Conservation (phyloP, 2,797 vertebrate species). For the Varecia variegata region DNA sequence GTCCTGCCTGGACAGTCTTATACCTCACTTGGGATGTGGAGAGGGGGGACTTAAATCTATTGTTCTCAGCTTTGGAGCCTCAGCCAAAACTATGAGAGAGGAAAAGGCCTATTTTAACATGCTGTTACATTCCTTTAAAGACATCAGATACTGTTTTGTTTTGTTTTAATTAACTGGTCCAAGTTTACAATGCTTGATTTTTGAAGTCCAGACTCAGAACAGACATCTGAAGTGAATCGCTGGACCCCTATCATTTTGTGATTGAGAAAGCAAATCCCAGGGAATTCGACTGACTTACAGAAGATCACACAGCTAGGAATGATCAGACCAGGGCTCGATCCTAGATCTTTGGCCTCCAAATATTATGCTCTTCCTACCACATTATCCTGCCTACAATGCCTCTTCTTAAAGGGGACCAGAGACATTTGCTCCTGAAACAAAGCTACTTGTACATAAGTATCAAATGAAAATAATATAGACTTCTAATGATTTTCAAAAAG, state of each 20-base stretch:
- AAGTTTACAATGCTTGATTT: constrained; percentile 61
- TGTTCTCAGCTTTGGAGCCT: constrained; percentile 63
- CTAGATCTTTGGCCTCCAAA: neutral
- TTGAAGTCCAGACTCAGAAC: constrained; percentile 55
- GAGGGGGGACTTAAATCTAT: constrained; percentile 31
- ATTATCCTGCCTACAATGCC: neutral
- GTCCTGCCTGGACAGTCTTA: neutral
- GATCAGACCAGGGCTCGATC: neutral
- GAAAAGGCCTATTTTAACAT: constrained; percentile 70
- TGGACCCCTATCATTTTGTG: constrained; percentile 8
- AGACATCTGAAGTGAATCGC: constrained; percentile 23
- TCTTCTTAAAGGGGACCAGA: neutral
- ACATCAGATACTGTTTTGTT: constrained; percentile 65
- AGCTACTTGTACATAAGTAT: neutral
- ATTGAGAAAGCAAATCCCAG: constrained; percentile 9
- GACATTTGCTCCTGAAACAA: neutral
- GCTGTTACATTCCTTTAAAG: constrained; percentile 58
- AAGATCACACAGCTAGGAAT: neutral
- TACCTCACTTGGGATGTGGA: constrained; percentile 28
- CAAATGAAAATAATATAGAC: neutral
- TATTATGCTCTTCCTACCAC: neutral
- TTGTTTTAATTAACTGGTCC: constrained; percentile 63
- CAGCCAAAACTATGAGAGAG: constrained; percentile 69
- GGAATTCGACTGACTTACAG: neutral
- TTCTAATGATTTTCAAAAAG: neutral